Percentiles rank a stretch among this genome's conserved stretches.
phyloP scores from a whole-genome alignment of 2,113 vertebrate genomes.

The Periophthalmus modestus region DNA sequence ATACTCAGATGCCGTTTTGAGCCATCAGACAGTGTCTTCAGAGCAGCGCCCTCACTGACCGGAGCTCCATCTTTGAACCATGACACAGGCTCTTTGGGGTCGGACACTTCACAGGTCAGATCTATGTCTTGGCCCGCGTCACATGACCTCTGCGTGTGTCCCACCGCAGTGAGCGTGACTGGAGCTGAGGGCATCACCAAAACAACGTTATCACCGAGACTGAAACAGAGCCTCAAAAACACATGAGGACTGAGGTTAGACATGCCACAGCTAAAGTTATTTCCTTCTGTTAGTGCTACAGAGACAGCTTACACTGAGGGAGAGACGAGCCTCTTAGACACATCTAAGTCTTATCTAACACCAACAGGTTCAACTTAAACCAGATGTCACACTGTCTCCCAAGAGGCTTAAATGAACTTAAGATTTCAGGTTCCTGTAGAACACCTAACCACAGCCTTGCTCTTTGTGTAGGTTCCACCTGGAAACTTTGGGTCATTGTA shows the following conservation, averaged over 20 bases:
- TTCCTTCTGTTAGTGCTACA: slow-evolving; percentile 47
- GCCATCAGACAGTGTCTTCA: slow-evolving; percentile 56
- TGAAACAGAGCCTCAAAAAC: slow-evolving; percentile 36
- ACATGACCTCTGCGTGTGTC: slow-evolving; percentile 64
- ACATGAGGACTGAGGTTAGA: slow-evolving; percentile 55
- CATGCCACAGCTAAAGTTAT: slow-evolving; percentile 51
- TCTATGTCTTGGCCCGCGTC: slow-evolving; percentile 62
- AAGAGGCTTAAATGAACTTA: neutral
- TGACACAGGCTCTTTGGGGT: slow-evolving; percentile 57
- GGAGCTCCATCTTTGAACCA: slow-evolving; percentile 67
- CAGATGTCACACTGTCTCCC: neutral
- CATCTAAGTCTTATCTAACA: neutral
- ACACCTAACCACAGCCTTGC: too few relatives aligned
- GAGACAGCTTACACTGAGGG: neutral
- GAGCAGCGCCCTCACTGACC: slow-evolving; percentile 52
- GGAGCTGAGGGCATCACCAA: slow-evolving; percentile 73
- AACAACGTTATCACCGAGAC: slow-evolving; percentile 69
- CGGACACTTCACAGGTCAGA: slow-evolving; percentile 65
- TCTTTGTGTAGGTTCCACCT: neutral
- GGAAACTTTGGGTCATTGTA: neutral
- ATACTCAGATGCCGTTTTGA: slow-evolving; percentile 57
- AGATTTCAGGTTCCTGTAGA: neutral
- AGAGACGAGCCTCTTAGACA: neutral
- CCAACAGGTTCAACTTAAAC: neutral
- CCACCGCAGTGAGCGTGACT: slow-evolving; percentile 65